Evolutionary conservation across 2,888 invertebrate species (phyloP).

Genomic region (Eremobia ochroleuca): DNA sequence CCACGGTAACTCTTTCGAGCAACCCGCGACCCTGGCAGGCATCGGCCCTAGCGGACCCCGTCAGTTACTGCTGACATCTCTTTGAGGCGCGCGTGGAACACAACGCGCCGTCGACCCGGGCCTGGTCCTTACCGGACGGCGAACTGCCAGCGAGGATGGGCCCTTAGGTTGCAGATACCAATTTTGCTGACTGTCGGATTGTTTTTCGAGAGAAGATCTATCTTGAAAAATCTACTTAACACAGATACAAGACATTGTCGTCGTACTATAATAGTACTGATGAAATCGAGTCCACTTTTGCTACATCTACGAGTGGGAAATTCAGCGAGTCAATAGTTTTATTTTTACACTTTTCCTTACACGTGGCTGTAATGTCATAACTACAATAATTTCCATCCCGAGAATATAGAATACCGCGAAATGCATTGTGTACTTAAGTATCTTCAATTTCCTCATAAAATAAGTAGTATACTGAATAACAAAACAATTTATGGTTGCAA

Average conservation of each 20-base stretch:
- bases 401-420: background rate
- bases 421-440: background rate
- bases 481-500: background rate
- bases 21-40: too few relatives aligned
- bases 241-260: background rate
- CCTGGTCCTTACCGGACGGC: too few relatives aligned
- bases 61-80: too few relatives aligned
- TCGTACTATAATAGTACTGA: background rate
- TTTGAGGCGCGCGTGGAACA: too few relatives aligned
- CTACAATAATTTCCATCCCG: background rate
- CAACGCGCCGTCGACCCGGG: too few relatives aligned
- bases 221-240: background rate
- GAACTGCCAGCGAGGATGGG: too few relatives aligned
- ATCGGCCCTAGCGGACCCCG: too few relatives aligned
- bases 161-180: too few relatives aligned
- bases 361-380: background rate
- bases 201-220: background rate
- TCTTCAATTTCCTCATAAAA: background rate
- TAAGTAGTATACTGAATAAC: background rate
- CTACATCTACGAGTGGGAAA: background rate
- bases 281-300: background rate
- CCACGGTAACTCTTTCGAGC: too few relatives aligned
- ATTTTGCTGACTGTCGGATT: background rate
- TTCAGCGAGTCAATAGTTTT: background rate
- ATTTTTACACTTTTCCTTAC: background rate